Evolutionary conservation across 2,888 invertebrate species (phyloP).

Genomic region (Spisula solida): DNA sequence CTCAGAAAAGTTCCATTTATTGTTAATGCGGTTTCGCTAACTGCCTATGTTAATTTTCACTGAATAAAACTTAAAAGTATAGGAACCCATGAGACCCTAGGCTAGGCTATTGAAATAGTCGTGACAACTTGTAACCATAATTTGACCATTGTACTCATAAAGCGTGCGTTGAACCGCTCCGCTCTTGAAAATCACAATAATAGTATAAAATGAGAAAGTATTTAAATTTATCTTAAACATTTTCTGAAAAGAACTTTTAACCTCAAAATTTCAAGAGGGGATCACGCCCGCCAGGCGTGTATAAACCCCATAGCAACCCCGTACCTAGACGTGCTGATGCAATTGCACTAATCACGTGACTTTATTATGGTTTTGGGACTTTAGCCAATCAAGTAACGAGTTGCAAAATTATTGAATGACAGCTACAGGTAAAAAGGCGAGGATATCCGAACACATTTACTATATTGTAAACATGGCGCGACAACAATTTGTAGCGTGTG

Average conservation of each 20-base stretch:
- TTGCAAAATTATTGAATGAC: slow-evolving; percentile 38
- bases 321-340: slow-evolving; percentile 54
- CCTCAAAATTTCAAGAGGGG: not conserved
- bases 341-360: slow-evolving; percentile 63
- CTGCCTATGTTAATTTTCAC: too few relatives aligned
- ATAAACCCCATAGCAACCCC: not conserved
- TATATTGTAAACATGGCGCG: slow-evolving; percentile 70
- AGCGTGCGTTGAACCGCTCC: too few relatives aligned
- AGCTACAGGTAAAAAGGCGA: slow-evolving; percentile 56
- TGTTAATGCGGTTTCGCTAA: too few relatives aligned
- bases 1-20: too few relatives aligned
- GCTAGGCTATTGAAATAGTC: too few relatives aligned
- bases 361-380: slow-evolving; percentile 56
- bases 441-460: slow-evolving; percentile 44
- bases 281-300: not conserved
- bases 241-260: not conserved
- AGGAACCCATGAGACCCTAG: too few relatives aligned
- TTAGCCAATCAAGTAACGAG: slow-evolving; percentile 55
- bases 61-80: too few relatives aligned
- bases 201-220: not conserved
- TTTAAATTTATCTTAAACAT: not conserved
- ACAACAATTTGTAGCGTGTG: slow-evolving; percentile 51
- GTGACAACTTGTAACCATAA: too few relatives aligned
- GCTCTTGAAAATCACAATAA: not conserved
- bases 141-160: too few relatives aligned